Evolutionary conservation across 2,113 vertebrate genomes (phyloP).

Genomic region (Prunella fulvescens): DNA sequence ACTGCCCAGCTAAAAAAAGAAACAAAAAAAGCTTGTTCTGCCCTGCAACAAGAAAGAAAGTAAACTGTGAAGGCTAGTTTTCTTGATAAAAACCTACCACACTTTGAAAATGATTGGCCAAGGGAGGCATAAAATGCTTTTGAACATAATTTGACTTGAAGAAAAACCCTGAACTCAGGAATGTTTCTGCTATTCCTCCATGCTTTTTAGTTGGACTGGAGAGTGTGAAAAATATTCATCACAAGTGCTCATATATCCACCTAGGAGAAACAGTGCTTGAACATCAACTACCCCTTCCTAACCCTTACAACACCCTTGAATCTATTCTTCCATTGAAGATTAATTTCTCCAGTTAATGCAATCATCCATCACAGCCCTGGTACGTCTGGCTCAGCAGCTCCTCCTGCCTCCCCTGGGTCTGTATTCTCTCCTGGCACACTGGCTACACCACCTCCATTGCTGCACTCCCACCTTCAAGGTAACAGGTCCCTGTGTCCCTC

Average conservation of each 20-base stretch:
- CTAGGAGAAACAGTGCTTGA: not conserved
- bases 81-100: not conserved
- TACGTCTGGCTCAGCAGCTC: not conserved
- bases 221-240: not conserved
- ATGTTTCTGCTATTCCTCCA: not conserved
- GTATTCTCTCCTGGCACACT: fast-evolving
- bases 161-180: not conserved
- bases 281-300: not conserved
- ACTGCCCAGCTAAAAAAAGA: not conserved
- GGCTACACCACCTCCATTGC: fast-evolving
- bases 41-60: not conserved
- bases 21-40: not conserved
- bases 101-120: not conserved
- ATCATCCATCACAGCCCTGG: not conserved
- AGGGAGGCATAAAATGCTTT: not conserved
- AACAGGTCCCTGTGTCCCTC: fast-evolving
- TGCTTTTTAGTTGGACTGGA: not conserved
- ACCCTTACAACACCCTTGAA: no score
- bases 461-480: not conserved
- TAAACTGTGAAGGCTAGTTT: not conserved
- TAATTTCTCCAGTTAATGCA: fast-evolving
- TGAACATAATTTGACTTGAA: not conserved
- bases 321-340: no score
- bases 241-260: not conserved
- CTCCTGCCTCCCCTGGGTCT: not conserved